phyloP scores from a whole-genome alignment of 1,140 invertebrate genomes.

The Linepithema humile region DNA sequence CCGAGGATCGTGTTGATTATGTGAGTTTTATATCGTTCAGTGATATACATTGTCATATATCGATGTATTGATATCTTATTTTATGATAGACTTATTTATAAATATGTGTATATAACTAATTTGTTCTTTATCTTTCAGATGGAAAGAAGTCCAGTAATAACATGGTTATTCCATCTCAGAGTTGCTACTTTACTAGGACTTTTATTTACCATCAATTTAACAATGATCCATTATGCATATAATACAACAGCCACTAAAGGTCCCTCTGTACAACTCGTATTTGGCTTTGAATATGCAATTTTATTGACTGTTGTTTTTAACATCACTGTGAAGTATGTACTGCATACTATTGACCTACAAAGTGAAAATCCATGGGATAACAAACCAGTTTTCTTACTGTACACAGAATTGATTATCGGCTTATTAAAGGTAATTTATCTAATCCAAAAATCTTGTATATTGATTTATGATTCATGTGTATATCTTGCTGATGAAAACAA shows the following conservation, averaged over 20 bases:
- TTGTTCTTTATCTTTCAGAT: slow-evolving; percentile 88
- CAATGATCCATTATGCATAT: slow-evolving; percentile 97
- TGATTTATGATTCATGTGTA: neutral
- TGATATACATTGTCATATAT: neutral
- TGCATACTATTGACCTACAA: slow-evolving; percentile 97
- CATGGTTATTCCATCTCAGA: slow-evolving; percentile 97
- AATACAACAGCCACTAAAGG: slow-evolving; percentile 97
- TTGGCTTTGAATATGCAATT: slow-evolving; percentile 99
- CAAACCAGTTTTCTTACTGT: slow-evolving; percentile 98
- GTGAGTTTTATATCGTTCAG: slow-evolving; percentile 87
- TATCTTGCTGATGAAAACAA: neutral
- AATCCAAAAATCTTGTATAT: neutral
- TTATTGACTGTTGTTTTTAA: slow-evolving; percentile 97
- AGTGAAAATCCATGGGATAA: slow-evolving; percentile 99
- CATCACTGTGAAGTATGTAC: slow-evolving; percentile 97
- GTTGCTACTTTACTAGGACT: slow-evolving; percentile 94
- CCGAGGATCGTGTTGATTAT: slow-evolving; percentile 99
- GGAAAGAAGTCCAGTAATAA: slow-evolving; percentile 99
- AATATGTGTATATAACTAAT: neutral
- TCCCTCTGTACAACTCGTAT: slow-evolving; percentile 98
- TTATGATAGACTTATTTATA: neutral
- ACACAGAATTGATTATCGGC: slow-evolving; percentile 98
- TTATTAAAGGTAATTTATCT: slow-evolving; percentile 86
- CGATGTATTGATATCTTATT: neutral
- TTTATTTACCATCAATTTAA: slow-evolving; percentile 93